These are phyloP conservation scores for Petaurus breviceps DNA, from an alignment of 2,113 vertebrate genomes.

Conservation along the genomic window DNA sequence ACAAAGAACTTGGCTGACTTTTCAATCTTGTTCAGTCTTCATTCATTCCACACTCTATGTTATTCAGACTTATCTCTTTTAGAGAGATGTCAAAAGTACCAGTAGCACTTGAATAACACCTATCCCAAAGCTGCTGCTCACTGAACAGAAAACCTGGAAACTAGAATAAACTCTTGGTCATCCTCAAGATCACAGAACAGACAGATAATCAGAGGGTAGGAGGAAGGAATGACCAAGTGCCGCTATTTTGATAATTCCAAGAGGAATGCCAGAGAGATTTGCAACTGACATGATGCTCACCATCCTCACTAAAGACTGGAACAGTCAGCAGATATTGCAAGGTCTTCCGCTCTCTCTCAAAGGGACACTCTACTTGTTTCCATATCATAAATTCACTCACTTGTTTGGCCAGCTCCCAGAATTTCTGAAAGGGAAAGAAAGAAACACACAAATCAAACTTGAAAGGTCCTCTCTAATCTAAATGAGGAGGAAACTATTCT, in stretches of 20 bases:
- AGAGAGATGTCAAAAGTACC: neutral
- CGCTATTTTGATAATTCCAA: fast-evolving
- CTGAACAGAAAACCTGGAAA: neutral
- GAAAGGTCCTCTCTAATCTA: conserved; percentile 19
- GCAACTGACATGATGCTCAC: conserved; percentile 79
- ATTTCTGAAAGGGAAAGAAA: conserved; percentile 88
- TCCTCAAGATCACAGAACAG: neutral
- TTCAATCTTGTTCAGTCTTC: neutral
- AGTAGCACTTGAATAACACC: neutral
- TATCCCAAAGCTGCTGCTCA: neutral
- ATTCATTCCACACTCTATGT: neutral
- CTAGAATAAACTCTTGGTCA: neutral
- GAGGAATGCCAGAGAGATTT: neutral
- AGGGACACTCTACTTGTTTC: conserved; percentile 96
- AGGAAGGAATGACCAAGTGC: neutral
- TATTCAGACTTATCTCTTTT: neutral
- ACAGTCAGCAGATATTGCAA: conserved; percentile 93
- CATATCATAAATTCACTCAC: conserved; percentile 96
- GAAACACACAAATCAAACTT: neutral
- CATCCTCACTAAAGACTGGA: conserved; percentile 93
- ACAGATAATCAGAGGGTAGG: neutral
- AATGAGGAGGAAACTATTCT: neutral
- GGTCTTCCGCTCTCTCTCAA: conserved; percentile 93
- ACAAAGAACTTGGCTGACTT: neutral
- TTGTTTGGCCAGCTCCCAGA: conserved; percentile 96